Evolutionary conservation across 1,140 invertebrate genomes (phyloP), one percentile per base, ranked within the genome.

Genomic region (Paraescarpia echinospica): DNA sequence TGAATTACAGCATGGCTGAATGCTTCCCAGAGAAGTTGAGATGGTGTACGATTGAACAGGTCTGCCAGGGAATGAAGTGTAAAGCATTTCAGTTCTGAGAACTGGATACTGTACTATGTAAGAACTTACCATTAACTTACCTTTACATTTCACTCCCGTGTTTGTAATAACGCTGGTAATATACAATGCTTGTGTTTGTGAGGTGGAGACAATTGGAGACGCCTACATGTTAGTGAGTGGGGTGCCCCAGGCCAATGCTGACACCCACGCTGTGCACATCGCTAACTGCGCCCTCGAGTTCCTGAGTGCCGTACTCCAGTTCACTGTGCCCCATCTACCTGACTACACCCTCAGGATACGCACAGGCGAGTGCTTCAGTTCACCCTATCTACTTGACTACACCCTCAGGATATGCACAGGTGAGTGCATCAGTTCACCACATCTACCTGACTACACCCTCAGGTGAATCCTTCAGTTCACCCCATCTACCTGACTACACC

Each of bases 271-370:
- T 95, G 89, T 95, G 97, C 98, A 98, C 95, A 97, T 99, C 92
- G 98, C 98, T 6, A 98, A 98, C 35, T 98, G 98, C 98, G 98
- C 98, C 1, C 96, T 99, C 92, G 98, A 98, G 96, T 96, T 99
- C 92, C 96, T 98, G 1, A 98, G 98, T 95, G 97, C 98, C 95
- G 98, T 98, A 95, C 98, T 98, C 41, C 97, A 97, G 93, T 98
- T 99, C 95, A 97, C 97, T 94, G 97, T 98, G 90, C 97, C 97
- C 92, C 98, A 99, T 96, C 96, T 34, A 33, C 92, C 92, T 27
- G 91, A 91, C 41, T 91, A 91, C 41, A 33, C 33, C 33, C 91
- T 91, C n/a, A 35, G 91, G 4, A 91, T 91, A 33, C 91, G 91
- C 6, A 91, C 41, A 35, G 91, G 91, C 41, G 2, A 48, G 91